Evolutionary conservation across 1,140 invertebrate species (phyloP).

Genomic region (Drosophila obscura): DNA sequence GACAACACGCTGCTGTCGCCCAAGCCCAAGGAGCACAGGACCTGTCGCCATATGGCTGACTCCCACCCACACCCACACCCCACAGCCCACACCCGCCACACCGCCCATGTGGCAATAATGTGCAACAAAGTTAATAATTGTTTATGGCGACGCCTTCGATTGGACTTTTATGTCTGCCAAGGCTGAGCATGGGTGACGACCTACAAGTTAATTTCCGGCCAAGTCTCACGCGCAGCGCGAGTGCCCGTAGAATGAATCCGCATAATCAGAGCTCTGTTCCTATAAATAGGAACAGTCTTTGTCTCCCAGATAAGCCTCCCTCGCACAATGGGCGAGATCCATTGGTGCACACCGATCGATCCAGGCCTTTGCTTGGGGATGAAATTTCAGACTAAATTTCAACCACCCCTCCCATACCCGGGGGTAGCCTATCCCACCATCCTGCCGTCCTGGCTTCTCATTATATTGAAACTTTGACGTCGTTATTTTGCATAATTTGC

Average conservation of each 20-base stretch:
- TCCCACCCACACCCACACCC: too few species aligned
- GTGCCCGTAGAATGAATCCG: too few species aligned
- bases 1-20: slow-evolving; percentile 40
- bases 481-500: slow-evolving; percentile 67
- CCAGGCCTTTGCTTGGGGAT: slow-evolving; percentile 7
- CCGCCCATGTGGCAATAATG: slow-evolving; percentile 69
- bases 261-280: too few species aligned
- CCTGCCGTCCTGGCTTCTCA: slow-evolving; percentile 30
- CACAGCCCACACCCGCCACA: too few species aligned
- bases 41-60: background rate
- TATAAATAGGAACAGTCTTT: too few species aligned
- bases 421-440: background rate
- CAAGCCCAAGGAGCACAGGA: slow-evolving; percentile 1
- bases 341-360: too few species aligned
- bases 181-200: background rate
- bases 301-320: background rate
- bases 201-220: too few species aligned
- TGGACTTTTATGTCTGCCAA: slow-evolving; percentile 46
- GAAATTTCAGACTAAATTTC: slow-evolving; percentile 36
- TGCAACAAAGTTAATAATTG: slow-evolving; percentile 77
- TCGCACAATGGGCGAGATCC: too few species aligned
- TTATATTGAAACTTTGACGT: slow-evolving; percentile 65
- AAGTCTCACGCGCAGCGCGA: too few species aligned
- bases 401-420: slow-evolving; percentile 7
- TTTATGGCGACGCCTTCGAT: slow-evolving; percentile 60